Base-by-base conservation (phyloP, 2,113 vertebrate genomes). In the Nerophis lumbriciformis region DNA sequence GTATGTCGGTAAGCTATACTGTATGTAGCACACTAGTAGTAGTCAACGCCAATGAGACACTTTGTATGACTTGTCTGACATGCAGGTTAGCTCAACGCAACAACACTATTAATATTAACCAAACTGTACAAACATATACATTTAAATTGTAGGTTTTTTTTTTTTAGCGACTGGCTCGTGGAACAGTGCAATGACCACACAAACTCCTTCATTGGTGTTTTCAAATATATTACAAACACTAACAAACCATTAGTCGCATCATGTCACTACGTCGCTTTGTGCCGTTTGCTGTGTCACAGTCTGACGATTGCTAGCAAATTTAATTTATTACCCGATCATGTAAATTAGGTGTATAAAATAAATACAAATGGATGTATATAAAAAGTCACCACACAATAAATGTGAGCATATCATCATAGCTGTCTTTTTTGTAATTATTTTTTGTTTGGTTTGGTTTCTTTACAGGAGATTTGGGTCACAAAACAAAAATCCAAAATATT, bases 341-440 rank as follows among this genome's bases (percentile, higher is more conserved):
- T 88, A 89, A 83, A 88, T 88, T 83, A 83, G 84, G 77, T 88
- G 88, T 88, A 87, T 78, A 88, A 88, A 57, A 57, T 35, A 53
- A 53, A 44, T 35, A 53, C 6, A 86, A 82, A 80, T 83, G 70
- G 79, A 81, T 89, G 86, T 89, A 88, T 87, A 88, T 89, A 89
- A 84, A 39, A 88, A 84, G 79, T 84, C 86, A 84, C 79, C 83
- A 82, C 88, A 89, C 86, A 87, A 89, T 88, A 89, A 87, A 89
- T 81, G 86, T 88, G 69, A 71, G 86, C 83, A 88, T 88, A 88
- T 89, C 83, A 68, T 65, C 19, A 45, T 9, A 45, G 39, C 56
- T 58, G 52, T 44, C 68, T 52, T 16, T 73, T 39, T 59, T 55
- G 73, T 83, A 59, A 36, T 78, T 57, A 64, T 72, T 71, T 19